Evolutionary conservation across 35 echinoderm and acorn worm species (phyloP), one percentile per base, ranked within the genome.

Genomic region (Nesometra sesokonis): DNA sequence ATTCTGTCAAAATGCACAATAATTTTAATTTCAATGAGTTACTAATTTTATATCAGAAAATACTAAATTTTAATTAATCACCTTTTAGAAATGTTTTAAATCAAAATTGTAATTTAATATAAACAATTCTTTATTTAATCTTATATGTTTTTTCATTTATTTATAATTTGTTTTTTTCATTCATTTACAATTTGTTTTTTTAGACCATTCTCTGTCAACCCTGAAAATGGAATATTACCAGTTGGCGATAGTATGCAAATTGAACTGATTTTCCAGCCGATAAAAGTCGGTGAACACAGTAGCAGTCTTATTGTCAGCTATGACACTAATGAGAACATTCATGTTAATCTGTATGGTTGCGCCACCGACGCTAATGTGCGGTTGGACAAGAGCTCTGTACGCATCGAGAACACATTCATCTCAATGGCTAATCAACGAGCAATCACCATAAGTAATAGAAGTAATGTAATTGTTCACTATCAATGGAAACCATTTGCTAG

Each of bases 331-430:
- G 96, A 99, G 90, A 90, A 94, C 32, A 78, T 99, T 27, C 40
- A 79, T 40, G 88, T 99, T 17, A 94, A 81, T 37, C 57, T 93
- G 3, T 99, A 99, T 77, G 96, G 96, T 31, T 93, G 89, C 11
- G 93, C 96, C 19, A 82, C 92, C 0, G 96, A 99, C 47, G 86
- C 93, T 40, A 99, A 99, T 35, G 96, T 99, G 27, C 84, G 96
- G 36, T 37, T 99, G 35, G 96, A 99, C 82, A 99, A 99, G 82
- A 99, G 92, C 85, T 92, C 96, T 17, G 13, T 99, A 80, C 90
- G 96, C 57, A 94, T 99, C 17, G 96, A 99, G 80, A 99, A 99
- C 85, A 99, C 96, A n/a, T 99, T 89, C 88, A 92, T 99, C 82
- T 90, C 96, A 13, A 99, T 99, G 96, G 96, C 96, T 76, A 99